Base-by-base conservation (phyloP, 2,797 vertebrate species). In the Pangasius sanitwongsei region DNA sequence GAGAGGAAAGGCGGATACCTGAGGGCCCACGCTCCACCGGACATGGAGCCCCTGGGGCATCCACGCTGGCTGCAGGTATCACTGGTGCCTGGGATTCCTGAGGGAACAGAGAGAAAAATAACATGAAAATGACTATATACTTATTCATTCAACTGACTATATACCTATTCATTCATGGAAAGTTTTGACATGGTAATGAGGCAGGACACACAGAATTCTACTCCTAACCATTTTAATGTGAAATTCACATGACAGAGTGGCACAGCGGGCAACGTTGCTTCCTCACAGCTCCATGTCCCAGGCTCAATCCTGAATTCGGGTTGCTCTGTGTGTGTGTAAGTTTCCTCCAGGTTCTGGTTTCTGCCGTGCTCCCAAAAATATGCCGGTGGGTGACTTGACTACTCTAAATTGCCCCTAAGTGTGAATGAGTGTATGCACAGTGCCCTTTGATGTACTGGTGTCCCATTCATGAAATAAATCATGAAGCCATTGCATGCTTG, bases 1-100 rank as follows among this genome's bases (percentile, higher is more conserved):
- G 94, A 96, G 96, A 97, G 96, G 96, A 97, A 97, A 97, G 93
- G 80, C 93, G 96, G 97, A 96, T 99, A 99, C 98, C 98, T 99
- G 98, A 97, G 88, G 97, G 97, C 92, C 96, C 97, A 95, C 91
- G 94, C 78, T 98, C 97, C 34, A 96, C 94, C 1, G 96, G 94
- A 89, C 92, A 25, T 86, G 95, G 87, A 25, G 93, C 91, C 20
- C 94, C 96, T 0, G 91, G 95, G 80, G 96, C 92, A 8, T 98
- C 98, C 2, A 96, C 95, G 4, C 95, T 92, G 75, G 92, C 91
- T n/a, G 93, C 1, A 50, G 97, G 93, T 59, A 95, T 95, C 55
- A 93, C 92, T 90, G 94, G 53, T 88, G 87, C 95, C 94, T 96
- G 97, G 94, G 93, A 92, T 89, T 98, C 98, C 98, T 99, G 92